Evolutionary conservation across 2,113 vertebrate species (phyloP).

Genomic region (Calidris pugnax): DNA sequence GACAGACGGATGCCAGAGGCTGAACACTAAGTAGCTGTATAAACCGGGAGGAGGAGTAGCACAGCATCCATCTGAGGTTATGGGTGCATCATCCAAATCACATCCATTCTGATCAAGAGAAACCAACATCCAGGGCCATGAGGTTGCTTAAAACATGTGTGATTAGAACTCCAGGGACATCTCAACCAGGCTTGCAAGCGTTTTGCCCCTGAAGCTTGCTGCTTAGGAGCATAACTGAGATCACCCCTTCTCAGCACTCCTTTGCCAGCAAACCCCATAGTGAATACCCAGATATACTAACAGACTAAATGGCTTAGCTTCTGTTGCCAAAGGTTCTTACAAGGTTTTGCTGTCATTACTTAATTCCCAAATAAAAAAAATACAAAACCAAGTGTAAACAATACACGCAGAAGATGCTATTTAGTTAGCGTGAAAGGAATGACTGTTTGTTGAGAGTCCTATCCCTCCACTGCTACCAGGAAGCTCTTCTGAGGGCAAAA

Average conservation of each 20-base stretch:
- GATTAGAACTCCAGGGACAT: neutral
- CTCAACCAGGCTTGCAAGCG: fast-evolving
- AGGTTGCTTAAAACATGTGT: neutral
- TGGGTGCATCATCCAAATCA: neutral
- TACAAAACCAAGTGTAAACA: neutral
- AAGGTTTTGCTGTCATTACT: neutral
- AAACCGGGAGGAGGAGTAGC: neutral
- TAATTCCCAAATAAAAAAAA: neutral
- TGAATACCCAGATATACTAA: neutral
- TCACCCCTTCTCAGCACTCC: neutral
- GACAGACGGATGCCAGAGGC: too few relatives aligned
- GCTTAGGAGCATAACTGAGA: neutral
- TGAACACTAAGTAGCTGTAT: neutral
- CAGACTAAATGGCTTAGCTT: too few relatives aligned
- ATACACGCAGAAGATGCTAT: fast-evolving
- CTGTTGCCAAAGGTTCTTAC: neutral
- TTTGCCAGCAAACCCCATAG: neutral
- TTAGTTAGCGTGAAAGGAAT: neutral
- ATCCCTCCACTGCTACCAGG: neutral
- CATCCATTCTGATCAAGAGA: neutral
- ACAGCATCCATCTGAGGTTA: neutral
- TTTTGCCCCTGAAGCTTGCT: neutral
- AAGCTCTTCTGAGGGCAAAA: neutral
- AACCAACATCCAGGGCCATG: neutral
- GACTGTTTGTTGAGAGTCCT: neutral